Evolutionary conservation across 2,888 invertebrate species (phyloP).

Genomic region (Crepidodera aurea): DNA sequence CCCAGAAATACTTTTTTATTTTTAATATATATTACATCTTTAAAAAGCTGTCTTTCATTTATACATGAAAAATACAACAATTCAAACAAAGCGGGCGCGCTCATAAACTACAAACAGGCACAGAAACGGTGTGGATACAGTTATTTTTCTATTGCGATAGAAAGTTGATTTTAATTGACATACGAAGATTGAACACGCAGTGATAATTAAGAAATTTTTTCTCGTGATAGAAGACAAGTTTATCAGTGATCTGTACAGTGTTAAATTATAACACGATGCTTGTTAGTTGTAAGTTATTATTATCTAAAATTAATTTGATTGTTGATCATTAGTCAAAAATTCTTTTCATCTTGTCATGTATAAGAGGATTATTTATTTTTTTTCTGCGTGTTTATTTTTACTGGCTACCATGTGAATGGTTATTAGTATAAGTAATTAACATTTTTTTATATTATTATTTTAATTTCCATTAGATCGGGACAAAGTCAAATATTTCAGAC

Average conservation of each 20-base stretch:
- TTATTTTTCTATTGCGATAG: not conserved
- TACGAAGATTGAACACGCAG: slow-evolving; percentile 5
- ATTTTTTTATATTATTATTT: too few relatives aligned
- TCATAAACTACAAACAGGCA: not conserved
- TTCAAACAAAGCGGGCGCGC: too few relatives aligned
- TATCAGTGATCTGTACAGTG: slow-evolving; percentile 6
- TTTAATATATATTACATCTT: too few relatives aligned
- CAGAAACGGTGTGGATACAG: not conserved
- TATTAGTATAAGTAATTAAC: too few relatives aligned
- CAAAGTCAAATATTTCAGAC: too few relatives aligned
- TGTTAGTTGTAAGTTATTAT: not conserved
- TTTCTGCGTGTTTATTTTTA: too few relatives aligned
- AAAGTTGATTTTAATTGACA: not conserved
- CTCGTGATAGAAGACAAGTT: slow-evolving; percentile 2
- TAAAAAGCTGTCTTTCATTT: too few relatives aligned
- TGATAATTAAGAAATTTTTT: slow-evolving; percentile 11
- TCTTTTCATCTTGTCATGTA: not conserved
- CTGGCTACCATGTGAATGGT: too few relatives aligned
- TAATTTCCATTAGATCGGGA: too few relatives aligned
- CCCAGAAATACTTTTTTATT: too few relatives aligned
- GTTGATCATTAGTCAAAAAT: slow-evolving; percentile 9
- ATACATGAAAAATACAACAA: too few relatives aligned
- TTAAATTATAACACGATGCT: slow-evolving; percentile 2
- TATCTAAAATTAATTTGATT: slow-evolving; percentile 9
- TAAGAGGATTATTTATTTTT: too few relatives aligned